Evolutionary conservation across 2,888 invertebrate species (phyloP).

Genomic region (Pheosia tremula): DNA sequence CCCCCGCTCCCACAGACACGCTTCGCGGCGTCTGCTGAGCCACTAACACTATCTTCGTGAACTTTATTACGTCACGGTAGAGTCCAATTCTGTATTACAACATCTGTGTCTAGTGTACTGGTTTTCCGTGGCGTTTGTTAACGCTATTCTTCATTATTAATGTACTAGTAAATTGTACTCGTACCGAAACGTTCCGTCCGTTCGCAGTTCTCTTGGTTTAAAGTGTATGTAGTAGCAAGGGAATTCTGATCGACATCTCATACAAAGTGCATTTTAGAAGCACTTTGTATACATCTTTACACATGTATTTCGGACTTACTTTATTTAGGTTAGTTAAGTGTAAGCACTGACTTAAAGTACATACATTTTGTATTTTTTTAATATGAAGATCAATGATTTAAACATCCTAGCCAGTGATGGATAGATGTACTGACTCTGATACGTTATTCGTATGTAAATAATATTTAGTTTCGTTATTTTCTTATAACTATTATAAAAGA

Average conservation of each 20-base stretch:
- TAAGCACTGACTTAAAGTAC: no score
- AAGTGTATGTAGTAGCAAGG: constrained; percentile 18
- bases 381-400: no score
- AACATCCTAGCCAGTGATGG: no score
- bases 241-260: constrained; percentile 8
- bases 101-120: constrained; percentile 19
- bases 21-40: constrained; percentile 48
- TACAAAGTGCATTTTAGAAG: constrained; percentile 9
- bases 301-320: background rate
- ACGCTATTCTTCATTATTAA: constrained; percentile 35
- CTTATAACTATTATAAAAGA: no score
- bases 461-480: no score
- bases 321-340: no score
- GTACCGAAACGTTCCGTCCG: constrained; percentile 21
- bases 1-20: constrained; percentile 72
- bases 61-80: constrained; percentile 42
- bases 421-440: no score
- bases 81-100: constrained; percentile 28
- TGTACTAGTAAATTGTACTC: constrained; percentile 31
- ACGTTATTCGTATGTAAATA: no score
- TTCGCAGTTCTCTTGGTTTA: constrained; percentile 22
- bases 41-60: constrained; percentile 32
- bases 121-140: constrained; percentile 35
- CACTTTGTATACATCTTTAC: constrained; percentile 1
- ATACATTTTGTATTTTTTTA: no score